These are phyloP conservation scores for Tokudaia muenninki DNA, from an alignment of 2,797 vertebrate species.

Conservation along the genomic window DNA sequence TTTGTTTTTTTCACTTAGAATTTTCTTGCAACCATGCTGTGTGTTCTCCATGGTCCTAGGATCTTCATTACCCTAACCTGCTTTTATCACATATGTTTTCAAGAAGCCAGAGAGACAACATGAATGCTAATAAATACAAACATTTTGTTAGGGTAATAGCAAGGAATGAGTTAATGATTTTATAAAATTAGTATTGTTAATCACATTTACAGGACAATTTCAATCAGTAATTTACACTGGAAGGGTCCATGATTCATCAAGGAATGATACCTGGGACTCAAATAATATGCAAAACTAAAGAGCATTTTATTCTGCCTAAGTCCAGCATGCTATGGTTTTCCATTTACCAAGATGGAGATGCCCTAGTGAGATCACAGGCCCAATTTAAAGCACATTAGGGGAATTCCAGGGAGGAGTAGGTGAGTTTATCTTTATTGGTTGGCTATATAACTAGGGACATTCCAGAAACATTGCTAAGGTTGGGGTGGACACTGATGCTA, in stretches of 20 bases:
- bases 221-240: background rate
- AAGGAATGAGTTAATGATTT: background rate
- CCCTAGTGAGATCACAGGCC: background rate
- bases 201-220: background rate
- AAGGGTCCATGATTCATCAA: background rate
- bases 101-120: background rate
- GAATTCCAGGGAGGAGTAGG: background rate
- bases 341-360: background rate
- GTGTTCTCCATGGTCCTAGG: background rate
- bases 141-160: background rate
- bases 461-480: no score
- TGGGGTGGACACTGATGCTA: no score
- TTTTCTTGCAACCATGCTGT: background rate
- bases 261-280: background rate
- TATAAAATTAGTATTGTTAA: background rate
- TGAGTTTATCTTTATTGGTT: background rate
- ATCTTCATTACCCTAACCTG: no score
- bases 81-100: no score
- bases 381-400: background rate
- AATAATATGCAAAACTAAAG: background rate
- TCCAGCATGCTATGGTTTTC: background rate
- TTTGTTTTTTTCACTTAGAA: background rate
- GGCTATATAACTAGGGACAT: no score
- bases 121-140: background rate
- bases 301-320: background rate